These are phyloP conservation scores for Pygoscelis antarcticus DNA, from an alignment of 2,113 vertebrate species.

Conservation along the genomic window DNA sequence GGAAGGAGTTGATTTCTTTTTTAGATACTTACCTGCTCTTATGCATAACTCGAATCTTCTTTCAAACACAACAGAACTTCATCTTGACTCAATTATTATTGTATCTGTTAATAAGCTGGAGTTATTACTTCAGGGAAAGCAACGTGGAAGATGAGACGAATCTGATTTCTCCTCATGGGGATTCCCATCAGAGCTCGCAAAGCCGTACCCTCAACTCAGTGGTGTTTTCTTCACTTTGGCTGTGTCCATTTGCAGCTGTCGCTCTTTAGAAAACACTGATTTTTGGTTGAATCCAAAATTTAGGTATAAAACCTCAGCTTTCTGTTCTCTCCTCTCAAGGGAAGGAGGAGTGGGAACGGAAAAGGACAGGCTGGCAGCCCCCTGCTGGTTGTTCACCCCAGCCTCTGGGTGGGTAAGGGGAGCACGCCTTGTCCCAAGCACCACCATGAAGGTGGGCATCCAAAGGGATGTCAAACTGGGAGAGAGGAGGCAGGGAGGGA, in stretches of 20 bases:
- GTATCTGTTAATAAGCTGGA: background rate
- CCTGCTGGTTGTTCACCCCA: fast-evolving
- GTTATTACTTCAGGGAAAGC: background rate
- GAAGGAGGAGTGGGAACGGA: background rate
- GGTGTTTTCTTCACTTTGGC: background rate
- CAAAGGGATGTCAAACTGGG: background rate
- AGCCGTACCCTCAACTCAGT: background rate
- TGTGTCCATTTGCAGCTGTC: background rate
- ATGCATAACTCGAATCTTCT: background rate
- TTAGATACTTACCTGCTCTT: background rate
- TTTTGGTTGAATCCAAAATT: background rate
- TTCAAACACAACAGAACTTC: background rate
- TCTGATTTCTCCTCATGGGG: background rate
- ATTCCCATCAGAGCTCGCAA: background rate
- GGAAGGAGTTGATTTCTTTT: background rate
- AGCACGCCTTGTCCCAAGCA: background rate
- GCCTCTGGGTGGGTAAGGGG: fast-evolving
- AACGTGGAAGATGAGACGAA: background rate
- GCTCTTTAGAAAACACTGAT: background rate
- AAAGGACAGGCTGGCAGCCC: background rate
- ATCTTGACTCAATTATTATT: background rate
- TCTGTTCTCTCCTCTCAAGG: background rate
- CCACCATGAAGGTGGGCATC: background rate
- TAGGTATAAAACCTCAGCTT: background rate
- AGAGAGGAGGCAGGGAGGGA: background rate